Conservation (phyloP, 1,140 invertebrate species). For the Drosophila albomicans region DNA sequence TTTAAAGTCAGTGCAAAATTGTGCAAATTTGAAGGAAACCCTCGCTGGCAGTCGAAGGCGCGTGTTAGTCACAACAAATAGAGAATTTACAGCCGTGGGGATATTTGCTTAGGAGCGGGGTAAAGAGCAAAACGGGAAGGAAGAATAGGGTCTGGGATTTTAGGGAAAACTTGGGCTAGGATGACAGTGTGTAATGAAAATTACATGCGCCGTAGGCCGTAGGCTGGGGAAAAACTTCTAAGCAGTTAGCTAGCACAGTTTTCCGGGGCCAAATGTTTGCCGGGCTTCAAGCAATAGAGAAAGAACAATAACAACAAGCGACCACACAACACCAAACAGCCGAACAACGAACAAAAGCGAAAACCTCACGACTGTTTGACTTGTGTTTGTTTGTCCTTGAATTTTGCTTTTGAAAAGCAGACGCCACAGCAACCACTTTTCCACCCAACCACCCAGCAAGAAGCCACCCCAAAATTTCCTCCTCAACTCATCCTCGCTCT, state of each 20-base stretch:
- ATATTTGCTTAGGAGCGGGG: not conserved
- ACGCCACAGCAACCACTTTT: constrained; percentile 25
- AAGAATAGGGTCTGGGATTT: constrained; percentile 17
- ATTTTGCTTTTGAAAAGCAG: constrained; percentile 61
- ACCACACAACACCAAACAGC: constrained; percentile 38
- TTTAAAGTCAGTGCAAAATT: no score
- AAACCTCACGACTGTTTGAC: constrained; percentile 66
- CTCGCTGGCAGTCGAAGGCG: constrained; percentile 23
- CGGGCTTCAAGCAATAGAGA: constrained; percentile 23
- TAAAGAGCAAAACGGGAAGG: not conserved
- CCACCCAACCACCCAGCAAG: not conserved
- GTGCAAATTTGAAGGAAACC: constrained; percentile 7
- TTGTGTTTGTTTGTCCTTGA: constrained; percentile 81
- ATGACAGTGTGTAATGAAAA: constrained; percentile 65
- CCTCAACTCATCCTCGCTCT: not conserved
- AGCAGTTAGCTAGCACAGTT: constrained; percentile 48
- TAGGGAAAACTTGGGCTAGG: constrained; percentile 37
- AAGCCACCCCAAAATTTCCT: not conserved
- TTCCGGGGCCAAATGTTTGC: constrained; percentile 40
- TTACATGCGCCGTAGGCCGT: constrained; percentile 52
- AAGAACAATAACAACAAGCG: constrained; percentile 35
- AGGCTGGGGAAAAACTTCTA: constrained; percentile 62
- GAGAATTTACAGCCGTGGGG: constrained; percentile 13
- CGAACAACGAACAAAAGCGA: constrained; percentile 32
- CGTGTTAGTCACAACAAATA: constrained; percentile 46